Evolutionary conservation across 2,113 vertebrate genomes (phyloP).

Genomic region (Coreoperca whiteheadi): DNA sequence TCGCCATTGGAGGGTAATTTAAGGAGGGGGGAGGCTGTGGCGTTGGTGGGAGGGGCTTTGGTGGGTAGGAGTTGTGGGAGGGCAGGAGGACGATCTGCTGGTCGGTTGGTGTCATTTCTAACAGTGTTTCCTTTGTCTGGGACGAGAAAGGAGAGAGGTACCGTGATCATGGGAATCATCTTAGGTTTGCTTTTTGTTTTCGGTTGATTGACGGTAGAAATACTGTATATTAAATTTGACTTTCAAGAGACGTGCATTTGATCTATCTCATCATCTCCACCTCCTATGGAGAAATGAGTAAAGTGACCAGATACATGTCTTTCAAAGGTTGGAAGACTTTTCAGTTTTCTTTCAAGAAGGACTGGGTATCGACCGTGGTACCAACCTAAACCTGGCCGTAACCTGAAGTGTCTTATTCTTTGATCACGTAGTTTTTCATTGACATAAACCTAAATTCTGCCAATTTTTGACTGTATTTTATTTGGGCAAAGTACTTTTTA

Average conservation of each 20-base stretch:
- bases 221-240: neutral
- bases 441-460: no score
- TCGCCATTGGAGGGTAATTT: conserved; percentile 46
- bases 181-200: neutral
- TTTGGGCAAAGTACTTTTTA: neutral
- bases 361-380: neutral
- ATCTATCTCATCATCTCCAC: neutral
- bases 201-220: neutral
- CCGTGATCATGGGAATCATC: conserved; percentile 41
- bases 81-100: conserved; percentile 45
- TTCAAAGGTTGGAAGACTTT: neutral
- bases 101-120: conserved; percentile 66
- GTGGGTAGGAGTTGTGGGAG: conserved; percentile 62
- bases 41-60: conserved; percentile 56
- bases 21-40: conserved; percentile 58
- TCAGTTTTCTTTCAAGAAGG: neutral
- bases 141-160: conserved; percentile 61
- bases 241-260: conserved; percentile 1
- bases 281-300: neutral
- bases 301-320: neutral
- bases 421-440: no score
- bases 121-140: conserved; percentile 73
- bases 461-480: neutral
- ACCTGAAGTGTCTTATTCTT: no score
- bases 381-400: neutral